Percentiles rank a stretch among this genome's conserved stretches.
Evolutionary conservation across 2,113 vertebrate species (phyloP).

Genomic region (Chloropsis hardwickii): DNA sequence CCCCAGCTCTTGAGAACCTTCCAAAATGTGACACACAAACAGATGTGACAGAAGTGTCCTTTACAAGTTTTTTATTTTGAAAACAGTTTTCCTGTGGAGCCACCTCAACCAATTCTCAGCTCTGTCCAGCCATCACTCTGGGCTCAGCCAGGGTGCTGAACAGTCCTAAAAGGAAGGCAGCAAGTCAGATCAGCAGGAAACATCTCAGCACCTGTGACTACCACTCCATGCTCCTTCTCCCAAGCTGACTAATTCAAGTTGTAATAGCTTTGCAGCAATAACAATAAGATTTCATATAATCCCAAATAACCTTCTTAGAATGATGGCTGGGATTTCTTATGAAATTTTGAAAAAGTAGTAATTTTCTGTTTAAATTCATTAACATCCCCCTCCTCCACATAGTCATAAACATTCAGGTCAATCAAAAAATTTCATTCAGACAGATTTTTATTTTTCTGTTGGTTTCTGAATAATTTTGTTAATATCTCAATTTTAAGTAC

Average conservation of each 20-base stretch:
- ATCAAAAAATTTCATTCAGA: not conserved
- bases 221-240: not conserved
- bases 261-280: not conserved
- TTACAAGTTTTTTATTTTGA: not conserved
- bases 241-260: not conserved
- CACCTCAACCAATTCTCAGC: not conserved
- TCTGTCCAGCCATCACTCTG: not conserved
- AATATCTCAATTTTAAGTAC: not conserved
- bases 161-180: not conserved
- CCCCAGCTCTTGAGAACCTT: not conserved
- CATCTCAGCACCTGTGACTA: not conserved
- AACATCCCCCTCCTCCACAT: accelerated
- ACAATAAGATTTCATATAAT: not conserved
- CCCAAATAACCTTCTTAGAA: not conserved
- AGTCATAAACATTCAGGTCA: not conserved
- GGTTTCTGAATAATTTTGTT: not conserved
- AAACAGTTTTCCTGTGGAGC: not conserved
- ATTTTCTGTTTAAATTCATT: not conserved
- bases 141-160: not conserved
- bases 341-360: not conserved
- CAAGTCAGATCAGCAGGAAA: not conserved
- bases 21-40: not conserved
- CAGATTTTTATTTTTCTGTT: not conserved
- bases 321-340: not conserved
- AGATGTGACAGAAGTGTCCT: not conserved